Evolutionary conservation across 2,113 vertebrate species (phyloP).

Genomic region (Sterrhoptilus dennistouni): DNA sequence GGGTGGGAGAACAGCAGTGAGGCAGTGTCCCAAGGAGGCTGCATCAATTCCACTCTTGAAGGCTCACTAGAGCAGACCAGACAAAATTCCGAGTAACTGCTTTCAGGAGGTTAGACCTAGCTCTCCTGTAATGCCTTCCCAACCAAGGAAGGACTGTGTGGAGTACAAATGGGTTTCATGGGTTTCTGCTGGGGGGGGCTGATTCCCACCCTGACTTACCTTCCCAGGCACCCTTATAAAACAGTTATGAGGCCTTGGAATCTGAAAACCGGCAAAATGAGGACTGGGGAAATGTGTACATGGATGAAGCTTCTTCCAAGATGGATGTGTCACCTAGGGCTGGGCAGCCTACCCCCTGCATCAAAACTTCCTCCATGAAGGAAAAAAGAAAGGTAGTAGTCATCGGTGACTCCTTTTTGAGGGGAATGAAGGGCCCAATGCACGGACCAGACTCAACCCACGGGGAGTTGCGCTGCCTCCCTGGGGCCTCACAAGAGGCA

Average conservation of each 20-base stretch:
- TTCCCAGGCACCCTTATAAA: background rate
- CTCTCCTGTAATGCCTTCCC: background rate
- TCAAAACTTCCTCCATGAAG: background rate
- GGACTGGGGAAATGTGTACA: accelerated
- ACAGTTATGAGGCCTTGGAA: background rate
- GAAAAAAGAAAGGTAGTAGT: background rate
- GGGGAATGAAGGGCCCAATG: background rate
- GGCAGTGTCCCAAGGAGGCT: background rate
- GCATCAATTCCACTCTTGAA: background rate
- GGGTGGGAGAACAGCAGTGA: background rate
- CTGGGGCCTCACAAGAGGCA: background rate
- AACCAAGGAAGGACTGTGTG: background rate
- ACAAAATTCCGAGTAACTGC: background rate
- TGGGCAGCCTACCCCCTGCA: background rate
- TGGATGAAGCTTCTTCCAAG: background rate
- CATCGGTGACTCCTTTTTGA: background rate
- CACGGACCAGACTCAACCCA: background rate
- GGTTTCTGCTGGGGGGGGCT: background rate
- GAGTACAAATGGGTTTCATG: background rate
- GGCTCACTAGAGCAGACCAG: background rate
- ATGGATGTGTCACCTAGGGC: background rate
- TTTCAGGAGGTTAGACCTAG: background rate
- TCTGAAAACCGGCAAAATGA: background rate
- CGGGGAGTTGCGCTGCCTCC: accelerated
- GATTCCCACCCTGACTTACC: background rate